Evolutionary conservation across 2,797 vertebrate species (phyloP).

Genomic region (Amphiprion clarkii): DNA sequence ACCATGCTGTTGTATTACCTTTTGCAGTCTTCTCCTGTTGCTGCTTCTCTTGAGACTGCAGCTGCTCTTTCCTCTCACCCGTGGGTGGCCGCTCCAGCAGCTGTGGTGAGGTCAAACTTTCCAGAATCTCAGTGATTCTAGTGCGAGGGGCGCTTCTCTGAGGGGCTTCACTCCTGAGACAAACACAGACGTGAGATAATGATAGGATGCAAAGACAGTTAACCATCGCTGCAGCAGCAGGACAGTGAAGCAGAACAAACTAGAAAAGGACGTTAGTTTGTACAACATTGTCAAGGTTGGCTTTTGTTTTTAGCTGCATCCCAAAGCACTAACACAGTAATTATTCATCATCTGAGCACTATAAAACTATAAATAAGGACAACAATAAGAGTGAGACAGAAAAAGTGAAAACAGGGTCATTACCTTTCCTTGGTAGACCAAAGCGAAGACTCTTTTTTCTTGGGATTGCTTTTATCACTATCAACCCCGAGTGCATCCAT

Average conservation of each 20-base stretch:
- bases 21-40: slow-evolving; percentile 77
- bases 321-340: slow-evolving; percentile 44
- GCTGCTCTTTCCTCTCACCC: slow-evolving; percentile 79
- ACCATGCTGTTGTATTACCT: slow-evolving; percentile 71
- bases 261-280: slow-evolving; percentile 1
- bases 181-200: too few relatives aligned
- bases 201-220: not conserved
- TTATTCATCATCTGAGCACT: slow-evolving; percentile 59
- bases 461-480: slow-evolving; percentile 65
- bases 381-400: slow-evolving; percentile 4
- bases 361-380: slow-evolving; percentile 61
- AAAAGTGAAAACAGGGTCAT: slow-evolving; percentile 16
- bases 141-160: slow-evolving; percentile 81
- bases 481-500: slow-evolving; percentile 89
- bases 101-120: slow-evolving; percentile 80
- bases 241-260: not conserved
- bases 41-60: slow-evolving; percentile 55
- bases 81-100: slow-evolving; percentile 78
- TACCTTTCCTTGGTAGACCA: slow-evolving; percentile 78
- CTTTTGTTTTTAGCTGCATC: slow-evolving; percentile 28
- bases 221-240: not conserved
- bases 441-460: slow-evolving; percentile 64
- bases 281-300: slow-evolving; percentile 11
- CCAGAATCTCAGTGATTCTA: slow-evolving; percentile 90
- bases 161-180: slow-evolving; percentile 74